Base-by-base conservation (phyloP, 2,113 vertebrate genomes). In the Struthidea cinerea region DNA sequence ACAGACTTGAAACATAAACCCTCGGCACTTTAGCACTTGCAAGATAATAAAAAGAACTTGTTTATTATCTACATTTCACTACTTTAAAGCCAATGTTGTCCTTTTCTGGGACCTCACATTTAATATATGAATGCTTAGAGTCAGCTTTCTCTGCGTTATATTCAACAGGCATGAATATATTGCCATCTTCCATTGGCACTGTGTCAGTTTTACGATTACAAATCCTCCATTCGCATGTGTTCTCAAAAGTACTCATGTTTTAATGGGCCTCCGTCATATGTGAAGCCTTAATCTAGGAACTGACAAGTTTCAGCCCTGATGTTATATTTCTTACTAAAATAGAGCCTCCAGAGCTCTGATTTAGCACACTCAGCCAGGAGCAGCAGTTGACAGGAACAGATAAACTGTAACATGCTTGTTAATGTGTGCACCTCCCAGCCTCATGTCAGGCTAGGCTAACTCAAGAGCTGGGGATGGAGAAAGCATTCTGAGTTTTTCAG, bases 181-280 rank as follows among this genome's bases (percentile, higher is more conserved):
- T 93, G 87, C 79, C 60, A n/a, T 74, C 82, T 88, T 90, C 85
- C 63, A 67, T 24, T 77, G 87, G 67, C 74, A 63, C 46, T 2
- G 7, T 67, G 88, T 89, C 95, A 90, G 83, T 76, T 96, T 96
- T 90, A 96, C 23, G 75, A 77, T 96, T 95, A 94, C 85, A 95
- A 96, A 96, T 93, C 55, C 50, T 69, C 75, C 75, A 24, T 37
- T 77, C 37, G 1, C 56, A 90, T 35, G 87, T 77, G 59, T 59
- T 94, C 87, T 95, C 82, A 67, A 81, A 95, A 92, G 85, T 47
- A 57, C 92, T 96, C 91, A 52, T 77, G 63, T 86, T 93, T 93
- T 96, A 96, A 91, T 85, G 52, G 82, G 85, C 27, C 71, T 93
- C 75, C 71, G 77, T 94, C 68, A 77, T 60, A 94, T 27, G 47